Evolutionary conservation across 2,113 vertebrate species (phyloP).

Genomic region (Brienomyrus longianalis): DNA sequence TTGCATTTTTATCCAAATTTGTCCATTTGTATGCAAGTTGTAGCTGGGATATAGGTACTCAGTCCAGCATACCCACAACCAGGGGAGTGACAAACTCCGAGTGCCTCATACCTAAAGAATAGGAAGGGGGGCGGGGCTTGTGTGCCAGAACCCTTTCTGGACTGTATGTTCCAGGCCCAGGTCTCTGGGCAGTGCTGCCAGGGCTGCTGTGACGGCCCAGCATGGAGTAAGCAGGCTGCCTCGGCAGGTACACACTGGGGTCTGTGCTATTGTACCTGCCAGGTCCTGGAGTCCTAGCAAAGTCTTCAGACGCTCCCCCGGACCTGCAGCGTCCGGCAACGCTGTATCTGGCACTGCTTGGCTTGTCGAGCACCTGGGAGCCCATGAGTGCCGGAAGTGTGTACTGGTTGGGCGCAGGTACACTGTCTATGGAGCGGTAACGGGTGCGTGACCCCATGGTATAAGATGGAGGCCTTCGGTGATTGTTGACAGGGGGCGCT

Average conservation of each 20-base stretch:
- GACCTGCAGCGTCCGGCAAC: conserved; percentile 46
- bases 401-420: conserved; percentile 76
- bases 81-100: conserved; percentile 64
- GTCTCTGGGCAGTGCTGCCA: conserved; percentile 36
- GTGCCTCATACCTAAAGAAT: conserved; percentile 69
- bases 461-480: conserved; percentile 65
- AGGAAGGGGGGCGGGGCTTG: conserved; percentile 60
- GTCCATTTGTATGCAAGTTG: neutral
- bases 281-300: conserved; percentile 66
- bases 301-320: conserved; percentile 56
- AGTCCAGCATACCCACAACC: conserved; percentile 48
- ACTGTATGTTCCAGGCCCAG: conserved; percentile 69
- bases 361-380: conserved; percentile 56
- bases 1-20: neutral
- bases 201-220: conserved; percentile 60
- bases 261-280: conserved; percentile 67
- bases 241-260: conserved; percentile 59
- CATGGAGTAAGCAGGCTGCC: conserved; percentile 73
- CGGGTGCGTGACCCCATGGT: conserved; percentile 67
- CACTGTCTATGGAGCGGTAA: conserved; percentile 54
- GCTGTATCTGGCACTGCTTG: conserved; percentile 67
- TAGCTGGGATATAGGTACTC: neutral
- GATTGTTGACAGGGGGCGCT: conserved; percentile 54
- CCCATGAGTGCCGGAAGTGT: conserved; percentile 72
- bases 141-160: conserved; percentile 63